phyloP scores from a whole-genome alignment of 2,888 invertebrate species.

The Caenorhabditis imperialis region DNA sequence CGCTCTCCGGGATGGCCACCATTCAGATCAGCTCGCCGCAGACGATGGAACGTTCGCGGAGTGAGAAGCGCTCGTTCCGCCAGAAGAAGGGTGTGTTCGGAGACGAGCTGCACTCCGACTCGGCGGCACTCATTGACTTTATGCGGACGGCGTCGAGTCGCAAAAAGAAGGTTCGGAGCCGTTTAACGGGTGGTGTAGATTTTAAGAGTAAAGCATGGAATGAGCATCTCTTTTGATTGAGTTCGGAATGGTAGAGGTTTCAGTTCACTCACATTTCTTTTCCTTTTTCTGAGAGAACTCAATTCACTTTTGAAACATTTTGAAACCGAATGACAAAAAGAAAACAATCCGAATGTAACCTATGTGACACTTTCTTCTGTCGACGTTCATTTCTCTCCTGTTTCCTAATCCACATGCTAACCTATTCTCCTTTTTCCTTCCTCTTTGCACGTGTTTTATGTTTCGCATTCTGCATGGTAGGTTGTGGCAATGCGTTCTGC shows the following conservation, averaged over 20 bases:
- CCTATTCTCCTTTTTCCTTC: too few relatives aligned
- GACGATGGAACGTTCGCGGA: constrained; percentile 54
- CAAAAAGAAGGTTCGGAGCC: constrained; percentile 61
- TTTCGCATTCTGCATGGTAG: too few relatives aligned
- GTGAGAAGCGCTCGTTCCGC: constrained; percentile 74
- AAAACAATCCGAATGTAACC: constrained; percentile 12
- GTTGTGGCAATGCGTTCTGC: too few relatives aligned
- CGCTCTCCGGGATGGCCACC: constrained; percentile 3
- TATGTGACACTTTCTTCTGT: constrained; percentile 4
- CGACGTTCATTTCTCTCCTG: too few relatives aligned
- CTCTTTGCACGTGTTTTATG: too few relatives aligned
- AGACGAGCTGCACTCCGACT: constrained; percentile 67
- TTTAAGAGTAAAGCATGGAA: not conserved
- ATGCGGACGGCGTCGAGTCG: constrained; percentile 67
- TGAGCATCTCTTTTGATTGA: not conserved
- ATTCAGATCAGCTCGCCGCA: constrained; percentile 29
- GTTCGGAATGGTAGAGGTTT: not conserved
- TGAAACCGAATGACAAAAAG: too few relatives aligned
- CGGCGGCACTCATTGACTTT: constrained; percentile 72
- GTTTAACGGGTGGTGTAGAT: not conserved
- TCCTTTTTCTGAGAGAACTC: too few relatives aligned
- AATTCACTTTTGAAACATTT: too few relatives aligned
- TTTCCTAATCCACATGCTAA: too few relatives aligned
- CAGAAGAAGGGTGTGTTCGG: constrained; percentile 54
- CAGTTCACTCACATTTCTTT: too few relatives aligned